Evolutionary conservation across 2,888 invertebrate genomes (phyloP), one percentile per base, ranked within the genome.

Genomic region (Poecilus cupreus): DNA sequence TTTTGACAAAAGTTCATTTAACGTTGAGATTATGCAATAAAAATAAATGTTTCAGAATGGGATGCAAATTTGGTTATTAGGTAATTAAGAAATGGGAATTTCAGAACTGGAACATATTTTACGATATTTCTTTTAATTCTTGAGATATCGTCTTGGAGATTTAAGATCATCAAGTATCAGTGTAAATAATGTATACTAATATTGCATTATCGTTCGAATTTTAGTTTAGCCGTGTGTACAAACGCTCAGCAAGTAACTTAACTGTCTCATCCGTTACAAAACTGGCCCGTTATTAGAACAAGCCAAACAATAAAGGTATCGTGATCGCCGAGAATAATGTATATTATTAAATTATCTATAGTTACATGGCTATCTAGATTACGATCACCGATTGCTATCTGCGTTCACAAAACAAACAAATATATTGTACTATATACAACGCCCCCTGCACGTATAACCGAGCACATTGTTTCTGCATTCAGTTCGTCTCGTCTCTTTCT

Each of bases 271-370:
- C 57, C 57, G 57, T 77, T 57, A 77, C 37, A 54, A 57, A 57
- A 57, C 54, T 77, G 76, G 22, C 13, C 76, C 76, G 76, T 57
- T 77, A 77, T 77, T 77, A 77, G 76, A 76, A 77, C 76, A 60
- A 60, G 60, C 24, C 54, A 54, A 76, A 76, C 76, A 77, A 77
- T 77, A 64, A 64, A 78, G 64, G 64, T 70, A 79, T 79, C 79
- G 79, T 79, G 79, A 79, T 79, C 68, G 51, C 49, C 26, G 20
- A 68, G 79, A 79, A 79, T 79, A 79, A 79, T 79, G 70, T 70
- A 79, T 79, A 70, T 79, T 79, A 79, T 79, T 79, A 79, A 79
- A 79, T 79, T 79, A 70, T 79, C 79, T 79, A 79, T 79, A 79
- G 60, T 60, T 60, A 60, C 60, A 60, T 60, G 26, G 60, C 60